phyloP scores from a whole-genome alignment of 2,797 vertebrate species.

The Lacerta bilineata region DNA sequence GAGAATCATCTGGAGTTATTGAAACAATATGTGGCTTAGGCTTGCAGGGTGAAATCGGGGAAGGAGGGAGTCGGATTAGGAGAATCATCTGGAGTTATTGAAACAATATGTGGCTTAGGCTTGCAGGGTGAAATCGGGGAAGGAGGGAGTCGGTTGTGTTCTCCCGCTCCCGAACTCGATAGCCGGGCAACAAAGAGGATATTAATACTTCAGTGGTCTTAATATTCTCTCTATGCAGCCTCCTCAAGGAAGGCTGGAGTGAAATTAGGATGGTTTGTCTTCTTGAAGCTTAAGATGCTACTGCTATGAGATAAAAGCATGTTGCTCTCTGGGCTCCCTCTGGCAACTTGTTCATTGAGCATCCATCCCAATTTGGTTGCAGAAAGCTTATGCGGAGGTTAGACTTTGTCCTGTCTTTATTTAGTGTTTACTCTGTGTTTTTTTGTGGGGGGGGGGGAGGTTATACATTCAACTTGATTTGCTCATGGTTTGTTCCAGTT shows the following conservation, averaged over 20 bases:
- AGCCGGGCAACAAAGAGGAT: background rate
- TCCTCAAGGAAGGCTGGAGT: background rate
- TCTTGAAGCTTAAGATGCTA: background rate
- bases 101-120: no score
- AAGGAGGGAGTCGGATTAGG: background rate
- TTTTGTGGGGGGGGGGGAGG: no score
- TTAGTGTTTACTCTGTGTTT: no score
- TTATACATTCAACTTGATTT: no score
- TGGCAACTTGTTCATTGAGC: no score
- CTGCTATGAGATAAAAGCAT: background rate
- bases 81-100: no score
- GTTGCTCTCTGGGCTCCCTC: background rate
- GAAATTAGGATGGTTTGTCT: constrained; percentile 5
- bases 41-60: background rate
- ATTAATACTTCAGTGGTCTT: constrained; percentile 8
- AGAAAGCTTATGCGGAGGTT: no score
- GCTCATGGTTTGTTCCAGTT: no score
- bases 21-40: background rate
- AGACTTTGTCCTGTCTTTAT: no score
- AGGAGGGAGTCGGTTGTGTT: no score
- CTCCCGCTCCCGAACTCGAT: background rate
- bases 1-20: constrained; percentile 20
- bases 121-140: no score
- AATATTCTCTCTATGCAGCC: background rate
- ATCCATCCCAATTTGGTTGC: no score